Conservation (phyloP, 2,113 vertebrate genomes). For the Pimephales promelas region DNA sequence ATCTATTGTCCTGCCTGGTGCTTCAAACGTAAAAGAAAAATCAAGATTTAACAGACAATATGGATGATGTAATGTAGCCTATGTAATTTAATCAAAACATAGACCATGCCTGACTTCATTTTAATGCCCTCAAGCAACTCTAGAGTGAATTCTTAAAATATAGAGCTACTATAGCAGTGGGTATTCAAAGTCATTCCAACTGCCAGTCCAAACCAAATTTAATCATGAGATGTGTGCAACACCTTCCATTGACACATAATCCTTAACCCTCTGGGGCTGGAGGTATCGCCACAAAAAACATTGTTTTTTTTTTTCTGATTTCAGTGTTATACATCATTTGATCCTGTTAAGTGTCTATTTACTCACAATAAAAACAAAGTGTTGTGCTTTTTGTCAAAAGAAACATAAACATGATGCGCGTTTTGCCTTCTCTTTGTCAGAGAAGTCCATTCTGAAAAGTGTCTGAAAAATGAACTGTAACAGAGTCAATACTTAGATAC, state of each 20-base stretch:
- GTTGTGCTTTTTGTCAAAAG: too few species aligned
- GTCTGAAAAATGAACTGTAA: too few species aligned
- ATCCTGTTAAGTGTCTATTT: too few species aligned
- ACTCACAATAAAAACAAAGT: too few species aligned
- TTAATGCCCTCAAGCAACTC: not conserved
- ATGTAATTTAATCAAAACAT: not conserved
- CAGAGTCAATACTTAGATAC: too few species aligned
- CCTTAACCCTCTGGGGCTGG: too few species aligned
- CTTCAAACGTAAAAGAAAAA: not conserved
- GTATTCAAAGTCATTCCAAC: not conserved
- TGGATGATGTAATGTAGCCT: not conserved
- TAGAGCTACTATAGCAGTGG: not conserved
- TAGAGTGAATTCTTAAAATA: conserved; percentile 2
- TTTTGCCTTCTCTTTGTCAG: too few species aligned
- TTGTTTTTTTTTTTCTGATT: too few species aligned
- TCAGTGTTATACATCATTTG: too few species aligned
- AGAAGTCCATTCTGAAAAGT: too few species aligned
- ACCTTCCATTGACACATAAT: not conserved
- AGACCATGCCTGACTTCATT: not conserved
- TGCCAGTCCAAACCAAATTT: conserved; percentile 8
- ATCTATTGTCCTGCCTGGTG: not conserved
- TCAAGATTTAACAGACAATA: not conserved
- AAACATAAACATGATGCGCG: too few species aligned
- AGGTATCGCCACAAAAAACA: too few species aligned
- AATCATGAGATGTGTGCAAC: not conserved